Conservation (phyloP, 2,888 invertebrate species). For the Ophion slaviceki region DNA sequence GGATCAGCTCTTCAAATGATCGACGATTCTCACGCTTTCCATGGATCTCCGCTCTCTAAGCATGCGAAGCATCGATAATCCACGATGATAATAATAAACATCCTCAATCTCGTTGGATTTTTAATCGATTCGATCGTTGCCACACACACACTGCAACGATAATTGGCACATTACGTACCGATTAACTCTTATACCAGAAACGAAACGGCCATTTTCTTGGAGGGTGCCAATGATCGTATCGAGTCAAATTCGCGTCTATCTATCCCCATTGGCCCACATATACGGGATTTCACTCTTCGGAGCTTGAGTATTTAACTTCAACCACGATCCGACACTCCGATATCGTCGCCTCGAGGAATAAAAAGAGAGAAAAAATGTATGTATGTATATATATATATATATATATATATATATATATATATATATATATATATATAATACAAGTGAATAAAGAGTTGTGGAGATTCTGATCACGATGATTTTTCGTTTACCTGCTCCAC, state of each 20-base stretch:
- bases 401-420: not conserved
- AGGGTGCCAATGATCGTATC: slow-evolving; percentile 26
- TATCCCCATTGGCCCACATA: slow-evolving; percentile 18
- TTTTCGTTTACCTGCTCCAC: slow-evolving; percentile 54
- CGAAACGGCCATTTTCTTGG: slow-evolving; percentile 21
- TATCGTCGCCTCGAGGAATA: slow-evolving; percentile 41
- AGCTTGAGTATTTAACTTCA: slow-evolving; percentile 39
- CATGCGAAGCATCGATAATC: slow-evolving; percentile 53
- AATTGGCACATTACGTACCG: slow-evolving; percentile 43
- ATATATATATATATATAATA: not conserved
- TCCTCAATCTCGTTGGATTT: slow-evolving; percentile 1
- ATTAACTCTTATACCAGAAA: slow-evolving; percentile 15
- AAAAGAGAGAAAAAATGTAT: not conserved
- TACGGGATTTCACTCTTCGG: slow-evolving; percentile 39
- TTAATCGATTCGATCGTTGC: slow-evolving; percentile 30
- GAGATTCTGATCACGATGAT: slow-evolving; percentile 61
- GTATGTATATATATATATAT: not conserved
- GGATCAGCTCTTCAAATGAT: slow-evolving; percentile 60
- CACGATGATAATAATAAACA: slow-evolving; percentile 44
- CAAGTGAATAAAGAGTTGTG: not conserved
- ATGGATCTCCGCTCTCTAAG: slow-evolving; percentile 36
- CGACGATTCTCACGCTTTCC: slow-evolving; percentile 65
- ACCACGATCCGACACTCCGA: slow-evolving; percentile 58
- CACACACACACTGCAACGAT: slow-evolving; percentile 28
- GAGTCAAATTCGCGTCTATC: slow-evolving; percentile 20